Evolutionary conservation across 2,113 vertebrate species (phyloP).

Genomic region (Oreochromis spilurus): DNA sequence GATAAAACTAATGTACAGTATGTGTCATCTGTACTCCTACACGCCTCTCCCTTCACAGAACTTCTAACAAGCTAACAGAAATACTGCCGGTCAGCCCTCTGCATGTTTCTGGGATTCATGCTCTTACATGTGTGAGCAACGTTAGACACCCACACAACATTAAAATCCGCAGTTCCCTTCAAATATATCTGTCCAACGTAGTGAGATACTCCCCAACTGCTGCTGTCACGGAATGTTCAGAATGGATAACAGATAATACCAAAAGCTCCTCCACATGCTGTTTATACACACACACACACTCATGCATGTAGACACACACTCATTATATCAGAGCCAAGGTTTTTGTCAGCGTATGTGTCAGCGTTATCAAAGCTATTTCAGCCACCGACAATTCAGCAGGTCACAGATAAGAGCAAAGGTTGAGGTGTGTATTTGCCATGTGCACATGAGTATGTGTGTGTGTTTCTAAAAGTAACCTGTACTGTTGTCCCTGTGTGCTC

Average conservation of each 20-base stretch:
- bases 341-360: slow-evolving; percentile 49
- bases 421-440: not conserved
- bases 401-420: slow-evolving; percentile 50
- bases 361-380: slow-evolving; percentile 62
- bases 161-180: slow-evolving; percentile 12
- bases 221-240: slow-evolving; percentile 61
- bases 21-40: not conserved
- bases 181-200: slow-evolving; percentile 1
- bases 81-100: not conserved
- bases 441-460: not conserved
- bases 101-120: slow-evolving; percentile 7
- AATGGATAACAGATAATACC: slow-evolving; percentile 49
- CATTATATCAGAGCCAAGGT: slow-evolving; percentile 37
- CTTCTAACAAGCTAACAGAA: not conserved
- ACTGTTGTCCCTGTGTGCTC: slow-evolving; percentile 18
- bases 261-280: slow-evolving; percentile 43
- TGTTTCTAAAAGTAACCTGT: slow-evolving; percentile 10
- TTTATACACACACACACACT: slow-evolving; percentile 22
- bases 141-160: not conserved
- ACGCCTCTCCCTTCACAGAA: not conserved
- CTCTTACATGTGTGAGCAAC: not conserved
- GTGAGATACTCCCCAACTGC: slow-evolving; percentile 36
- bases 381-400: slow-evolving; percentile 24
- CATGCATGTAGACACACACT: slow-evolving; percentile 3
- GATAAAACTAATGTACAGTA: slow-evolving; percentile 1